Percentiles rank a stretch among this genome's conserved stretches.
Conservation (phyloP, 1,140 invertebrate species). For the Adelges cooleyi region DNA sequence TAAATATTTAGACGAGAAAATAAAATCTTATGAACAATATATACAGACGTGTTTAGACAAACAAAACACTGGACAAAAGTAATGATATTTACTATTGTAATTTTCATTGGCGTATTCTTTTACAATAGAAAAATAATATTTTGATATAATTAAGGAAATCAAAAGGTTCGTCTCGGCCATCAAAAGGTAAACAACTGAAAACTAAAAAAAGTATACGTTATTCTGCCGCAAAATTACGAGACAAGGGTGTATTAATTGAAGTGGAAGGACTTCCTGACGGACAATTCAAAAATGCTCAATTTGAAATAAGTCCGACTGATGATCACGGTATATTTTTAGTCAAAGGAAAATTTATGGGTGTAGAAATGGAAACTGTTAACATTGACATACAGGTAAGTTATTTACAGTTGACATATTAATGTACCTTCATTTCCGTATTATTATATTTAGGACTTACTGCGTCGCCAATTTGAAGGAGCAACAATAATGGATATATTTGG, state of each 20-base stretch:
- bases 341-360: conserved; percentile 67
- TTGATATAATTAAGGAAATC: not conserved
- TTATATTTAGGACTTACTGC: conserved; percentile 53
- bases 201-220: conserved; percentile 53
- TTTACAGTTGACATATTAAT: too few species aligned
- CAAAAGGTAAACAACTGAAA: conserved; percentile 8
- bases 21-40: conserved; percentile 65
- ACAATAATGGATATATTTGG: conserved; percentile 69
- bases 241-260: conserved; percentile 62
- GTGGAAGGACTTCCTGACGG: conserved; percentile 54
- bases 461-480: conserved; percentile 66
- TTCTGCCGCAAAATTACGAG: conserved; percentile 55
- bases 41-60: conserved; percentile 64
- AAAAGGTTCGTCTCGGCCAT: not conserved
- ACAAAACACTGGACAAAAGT: conserved; percentile 49
- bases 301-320: conserved; percentile 61
- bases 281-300: conserved; percentile 65
- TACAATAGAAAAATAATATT: too few species aligned
- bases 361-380: conserved; percentile 63
- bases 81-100: conserved; percentile 40
- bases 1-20: conserved; percentile 64
- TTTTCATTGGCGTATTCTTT: too few species aligned
- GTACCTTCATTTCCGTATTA: not conserved
- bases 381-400: conserved; percentile 51
- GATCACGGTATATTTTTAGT: conserved; percentile 58